Base-by-base conservation (phyloP, 2,113 vertebrate species). In the Bujurquina vittata region DNA sequence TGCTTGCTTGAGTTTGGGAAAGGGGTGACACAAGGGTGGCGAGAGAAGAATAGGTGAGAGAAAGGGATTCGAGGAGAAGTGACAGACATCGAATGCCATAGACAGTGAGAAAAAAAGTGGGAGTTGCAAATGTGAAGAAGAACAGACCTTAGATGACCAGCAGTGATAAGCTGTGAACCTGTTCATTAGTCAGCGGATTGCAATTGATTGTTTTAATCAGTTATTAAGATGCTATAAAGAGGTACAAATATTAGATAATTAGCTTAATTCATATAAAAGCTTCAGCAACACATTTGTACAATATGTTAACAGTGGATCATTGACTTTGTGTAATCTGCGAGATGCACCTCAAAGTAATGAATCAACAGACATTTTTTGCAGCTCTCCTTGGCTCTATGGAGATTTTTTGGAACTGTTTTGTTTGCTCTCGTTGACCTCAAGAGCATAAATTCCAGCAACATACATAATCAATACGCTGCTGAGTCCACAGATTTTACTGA, bases 1-100 rank as follows among this genome's bases (percentile, higher is more conserved):
- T 93, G 93, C 93, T 92, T 93, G 94, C 93, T 94, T 94, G 94
- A 94, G 85, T 92, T 88, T 92, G 88, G 89, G 89, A 57, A 85
- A 88, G 77, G 80, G 87, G 77, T 84, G 79, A 89, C 67, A 78
- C 23, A 14, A 57, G 86, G 72, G 63, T 35, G 75, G 23, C 60
- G 72, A 75, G 40, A 29, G 61, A 31, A 75, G 60, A 79, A 78
- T 75, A 88, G 78, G 84, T 79, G 81, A 81, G 49, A 86, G 83
- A 80, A 84, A 85, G 81, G 72, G 87, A 86, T 91, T 82, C 49
- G 75, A 84, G 84, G 77, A 89, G 54, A 87, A 87, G 81, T 83
- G 75, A 74, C 46, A 81, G 59, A 81, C 60, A 77, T 22, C 29
- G n/a, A 76, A 59, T 73, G 76, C 46, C 58, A 43, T 11, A 29